Conservation (phyloP, 2,888 invertebrate species). For the Heliothis peltigera region DNA sequence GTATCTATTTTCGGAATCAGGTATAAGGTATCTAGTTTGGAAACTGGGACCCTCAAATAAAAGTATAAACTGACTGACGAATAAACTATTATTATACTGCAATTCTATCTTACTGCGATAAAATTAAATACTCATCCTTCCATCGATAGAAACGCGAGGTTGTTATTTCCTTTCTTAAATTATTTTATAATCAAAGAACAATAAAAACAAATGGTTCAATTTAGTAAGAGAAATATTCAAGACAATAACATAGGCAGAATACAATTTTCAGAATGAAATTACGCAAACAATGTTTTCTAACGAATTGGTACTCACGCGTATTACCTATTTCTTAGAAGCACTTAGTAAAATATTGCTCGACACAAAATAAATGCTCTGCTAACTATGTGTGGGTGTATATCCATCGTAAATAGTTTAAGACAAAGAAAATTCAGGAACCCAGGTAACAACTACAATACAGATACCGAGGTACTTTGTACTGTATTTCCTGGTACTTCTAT, state of each 20-base stretch:
- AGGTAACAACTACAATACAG: too few species aligned
- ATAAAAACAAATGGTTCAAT: background rate
- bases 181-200: background rate
- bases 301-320: background rate
- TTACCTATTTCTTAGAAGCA: constrained; percentile 7
- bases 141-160: too few species aligned
- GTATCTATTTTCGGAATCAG: too few species aligned
- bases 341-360: constrained; percentile 9
- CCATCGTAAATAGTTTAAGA: background rate
- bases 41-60: too few species aligned
- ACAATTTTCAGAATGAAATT: constrained; percentile 1
- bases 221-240: background rate
- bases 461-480: too few species aligned
- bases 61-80: too few species aligned
- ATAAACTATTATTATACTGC: too few species aligned
- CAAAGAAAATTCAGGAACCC: background rate
- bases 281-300: constrained; percentile 16
- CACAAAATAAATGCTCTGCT: background rate
- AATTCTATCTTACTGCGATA: too few species aligned
- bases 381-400: background rate
- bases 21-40: too few species aligned
- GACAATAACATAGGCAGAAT: background rate
- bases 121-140: too few species aligned
- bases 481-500: too few species aligned
- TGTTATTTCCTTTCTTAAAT: too few species aligned